These are phyloP conservation scores for Pluvialis apricaria DNA, from an alignment of 2,113 vertebrate genomes.

Conservation along the genomic window DNA sequence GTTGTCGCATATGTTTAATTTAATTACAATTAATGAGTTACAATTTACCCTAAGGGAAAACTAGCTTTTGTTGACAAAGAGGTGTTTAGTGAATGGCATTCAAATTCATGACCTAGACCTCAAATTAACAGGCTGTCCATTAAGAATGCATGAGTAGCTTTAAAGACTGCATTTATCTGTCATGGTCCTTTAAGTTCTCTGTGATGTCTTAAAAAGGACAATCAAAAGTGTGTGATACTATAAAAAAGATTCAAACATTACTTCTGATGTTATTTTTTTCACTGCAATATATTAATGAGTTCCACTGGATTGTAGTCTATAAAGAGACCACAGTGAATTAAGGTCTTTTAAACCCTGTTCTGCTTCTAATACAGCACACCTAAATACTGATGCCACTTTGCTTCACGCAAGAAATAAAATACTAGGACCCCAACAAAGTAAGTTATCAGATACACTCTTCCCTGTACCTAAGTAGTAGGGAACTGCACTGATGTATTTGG, in stretches of 20 bases:
- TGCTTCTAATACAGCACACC: not conserved
- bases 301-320: not conserved
- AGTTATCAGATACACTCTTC: not conserved
- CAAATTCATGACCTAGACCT: conserved; percentile 81
- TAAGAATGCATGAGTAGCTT: conserved; percentile 80
- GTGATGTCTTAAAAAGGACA: conserved; percentile 57
- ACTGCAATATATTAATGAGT: not conserved
- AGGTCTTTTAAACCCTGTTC: not conserved
- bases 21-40: conserved; percentile 82
- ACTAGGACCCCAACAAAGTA: not conserved
- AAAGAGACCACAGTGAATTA: not conserved
- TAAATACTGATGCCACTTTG: not conserved
- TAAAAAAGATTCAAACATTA: not conserved
- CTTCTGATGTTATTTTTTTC: not conserved
- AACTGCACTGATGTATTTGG: not conserved
- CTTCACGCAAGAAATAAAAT: not conserved
- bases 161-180: conserved; percentile 73
- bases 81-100: conserved; percentile 76
- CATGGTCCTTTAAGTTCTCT: conserved; percentile 63
- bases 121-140: conserved; percentile 77
- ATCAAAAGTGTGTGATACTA: not conserved
- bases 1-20: conserved; percentile 77
- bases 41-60: conserved; percentile 75
- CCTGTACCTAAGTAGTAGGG: not conserved
- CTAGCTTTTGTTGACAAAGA: conserved; percentile 74